Percentiles rank a stretch among this genome's conserved stretches.
These are phyloP conservation scores for Conistra vaccinii DNA, from an alignment of 2,888 invertebrate species.

Conservation along the genomic window DNA sequence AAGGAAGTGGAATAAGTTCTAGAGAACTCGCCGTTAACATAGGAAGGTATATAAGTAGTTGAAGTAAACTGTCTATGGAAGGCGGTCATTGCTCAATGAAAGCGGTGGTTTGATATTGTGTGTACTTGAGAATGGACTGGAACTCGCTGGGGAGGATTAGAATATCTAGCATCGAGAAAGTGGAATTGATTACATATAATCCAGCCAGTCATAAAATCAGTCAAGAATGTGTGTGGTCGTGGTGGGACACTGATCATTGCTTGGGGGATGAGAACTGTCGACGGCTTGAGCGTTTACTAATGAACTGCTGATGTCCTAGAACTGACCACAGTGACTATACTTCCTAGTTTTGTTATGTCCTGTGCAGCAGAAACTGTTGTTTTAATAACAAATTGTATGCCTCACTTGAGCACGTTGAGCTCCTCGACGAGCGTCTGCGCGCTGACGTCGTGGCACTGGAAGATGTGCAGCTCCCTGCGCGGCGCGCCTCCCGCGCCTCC, in stretches of 20 bases:
- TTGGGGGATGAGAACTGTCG: background rate
- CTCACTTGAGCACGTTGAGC: conserved; percentile 92
- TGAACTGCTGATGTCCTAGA: background rate
- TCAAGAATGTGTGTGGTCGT: background rate
- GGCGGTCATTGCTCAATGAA: background rate
- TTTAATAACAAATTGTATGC: background rate
- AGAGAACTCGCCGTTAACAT: background rate
- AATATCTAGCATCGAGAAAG: background rate
- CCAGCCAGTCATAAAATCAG: background rate
- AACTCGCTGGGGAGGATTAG: background rate
- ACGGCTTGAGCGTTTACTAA: background rate
- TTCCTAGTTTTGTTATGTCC: too few species aligned
- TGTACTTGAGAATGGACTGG: background rate
- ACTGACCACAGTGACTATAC: too few species aligned
- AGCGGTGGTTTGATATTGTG: background rate
- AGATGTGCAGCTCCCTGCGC: conserved; percentile 99
- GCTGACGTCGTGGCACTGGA: conserved; percentile 95
- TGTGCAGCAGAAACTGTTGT: background rate
- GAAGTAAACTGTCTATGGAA: background rate
- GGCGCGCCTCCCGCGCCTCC: conserved; percentile 74
- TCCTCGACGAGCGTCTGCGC: conserved; percentile 96
- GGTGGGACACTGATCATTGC: background rate
- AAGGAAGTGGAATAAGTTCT: background rate
- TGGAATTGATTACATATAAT: background rate
- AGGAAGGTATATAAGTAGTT: background rate